Conservation (phyloP, 2,113 vertebrate genomes). For the Hassar affinis region DNA sequence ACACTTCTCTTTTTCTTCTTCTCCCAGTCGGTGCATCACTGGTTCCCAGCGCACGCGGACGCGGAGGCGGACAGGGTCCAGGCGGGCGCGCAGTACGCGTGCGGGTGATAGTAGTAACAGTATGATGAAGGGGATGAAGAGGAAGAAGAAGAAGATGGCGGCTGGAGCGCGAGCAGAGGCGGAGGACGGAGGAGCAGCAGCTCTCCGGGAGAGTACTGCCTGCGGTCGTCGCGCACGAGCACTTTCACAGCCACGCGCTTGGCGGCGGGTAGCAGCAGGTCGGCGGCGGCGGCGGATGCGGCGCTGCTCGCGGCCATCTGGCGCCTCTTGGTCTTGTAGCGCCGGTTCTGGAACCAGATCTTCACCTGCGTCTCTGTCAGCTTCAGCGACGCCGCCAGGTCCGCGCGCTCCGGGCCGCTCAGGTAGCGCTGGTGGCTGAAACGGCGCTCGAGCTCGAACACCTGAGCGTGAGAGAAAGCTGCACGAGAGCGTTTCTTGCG, state of each 20-base stretch:
- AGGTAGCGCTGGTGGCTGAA: conserved; percentile 99
- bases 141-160: conserved; percentile 39
- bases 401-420: conserved; percentile 93
- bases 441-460: conserved; percentile 96
- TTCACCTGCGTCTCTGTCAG: conserved; percentile 99
- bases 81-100: conserved; percentile 92
- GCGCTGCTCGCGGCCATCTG: conserved; percentile 84
- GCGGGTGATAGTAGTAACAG: conserved; percentile 89
- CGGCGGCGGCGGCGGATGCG: conserved; percentile 25
- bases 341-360: conserved; percentile 99
- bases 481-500: conserved; percentile 96
- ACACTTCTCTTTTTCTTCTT: neutral
- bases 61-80: conserved; percentile 93
- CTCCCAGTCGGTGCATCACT: conserved; percentile 57
- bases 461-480: conserved; percentile 97
- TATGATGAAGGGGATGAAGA: conserved; percentile 25
- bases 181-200: conserved; percentile 81
- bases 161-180: conserved; percentile 85
- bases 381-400: conserved; percentile 93
- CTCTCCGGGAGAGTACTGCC: conserved; percentile 94
- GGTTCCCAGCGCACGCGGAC: conserved; percentile 81
- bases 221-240: conserved; percentile 94
- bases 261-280: conserved; percentile 71
- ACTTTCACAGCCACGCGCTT: conserved; percentile 98
- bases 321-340: conserved; percentile 96